phyloP scores from a whole-genome alignment of 1,140 invertebrate species.

The Samia ricini region DNA sequence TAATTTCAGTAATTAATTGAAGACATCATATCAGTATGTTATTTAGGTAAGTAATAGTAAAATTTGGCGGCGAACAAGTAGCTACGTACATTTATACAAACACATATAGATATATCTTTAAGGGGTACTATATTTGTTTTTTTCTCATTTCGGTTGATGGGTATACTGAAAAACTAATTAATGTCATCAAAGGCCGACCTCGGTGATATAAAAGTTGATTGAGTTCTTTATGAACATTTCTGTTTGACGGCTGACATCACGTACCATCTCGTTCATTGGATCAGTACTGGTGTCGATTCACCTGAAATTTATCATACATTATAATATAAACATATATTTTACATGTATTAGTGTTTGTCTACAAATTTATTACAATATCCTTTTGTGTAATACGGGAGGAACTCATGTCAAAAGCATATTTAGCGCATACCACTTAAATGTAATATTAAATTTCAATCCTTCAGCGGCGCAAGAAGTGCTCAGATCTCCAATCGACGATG shows the following conservation, averaged over 20 bases:
- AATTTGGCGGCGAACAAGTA: background rate
- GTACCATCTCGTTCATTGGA: background rate
- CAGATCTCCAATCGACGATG: too few species aligned
- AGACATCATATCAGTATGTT: too few species aligned
- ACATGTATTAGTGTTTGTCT: too few species aligned
- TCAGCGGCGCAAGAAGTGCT: too few species aligned
- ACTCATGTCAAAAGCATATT: too few species aligned
- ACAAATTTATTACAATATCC: background rate
- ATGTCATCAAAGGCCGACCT: conserved; percentile 39
- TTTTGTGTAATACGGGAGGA: too few species aligned
- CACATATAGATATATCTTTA: background rate
- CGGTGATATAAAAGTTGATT: conserved; percentile 37
- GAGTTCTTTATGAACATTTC: conserved; percentile 44
- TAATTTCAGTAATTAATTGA: too few species aligned
- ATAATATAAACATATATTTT: background rate
- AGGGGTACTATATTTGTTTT: background rate
- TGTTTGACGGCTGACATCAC: conserved; percentile 27
- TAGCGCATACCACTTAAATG: too few species aligned
- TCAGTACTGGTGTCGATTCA: background rate
- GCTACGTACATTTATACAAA: too few species aligned
- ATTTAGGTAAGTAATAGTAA: background rate
- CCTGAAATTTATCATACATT: background rate
- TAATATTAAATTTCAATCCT: too few species aligned
- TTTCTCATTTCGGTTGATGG: conserved; percentile 14
- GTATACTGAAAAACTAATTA: conserved; percentile 45